Evolutionary conservation across 2,113 vertebrate genomes (phyloP), one percentile per base, ranked within the genome.

Genomic region (Oriolus oriolus): DNA sequence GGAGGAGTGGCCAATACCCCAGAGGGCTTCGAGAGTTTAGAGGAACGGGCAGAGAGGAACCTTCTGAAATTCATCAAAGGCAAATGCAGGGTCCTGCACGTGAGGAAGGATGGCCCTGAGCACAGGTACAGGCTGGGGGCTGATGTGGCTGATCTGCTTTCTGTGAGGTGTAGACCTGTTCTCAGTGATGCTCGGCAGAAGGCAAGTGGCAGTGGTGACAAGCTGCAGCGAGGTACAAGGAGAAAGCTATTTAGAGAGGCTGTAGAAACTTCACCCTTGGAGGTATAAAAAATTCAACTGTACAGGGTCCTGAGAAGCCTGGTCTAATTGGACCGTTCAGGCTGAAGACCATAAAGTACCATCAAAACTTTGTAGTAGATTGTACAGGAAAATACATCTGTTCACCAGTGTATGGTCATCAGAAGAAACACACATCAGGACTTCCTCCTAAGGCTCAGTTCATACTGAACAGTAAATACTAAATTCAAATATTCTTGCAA

Each of bases 141-240:
- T 81, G 37, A 21, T 26, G 42, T 64, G 50, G 23, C 7, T 73
- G 28, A 82, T 49, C 2, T 22, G 22, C 13, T 54, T 63, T 66
- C 39, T 23, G 7, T 41, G 35, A 39, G 22, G 31, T 12, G 16
- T 7, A 23, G 53, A 22, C 20, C 13, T 56, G 13, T 56, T 87
- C 69, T 49, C 27, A 16, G 41, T 0, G 3, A 13, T 44, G 18
- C 41, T 66, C 0, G 0, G 33, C 16, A 30, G 49, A 69, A 69
- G 18, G 4, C 31, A 61, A 83, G 24, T 3, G 10, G 17, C 28
- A 50, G 27, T 3, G 53, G 45, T 49, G 54, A 61, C 45, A 74
- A 50, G 45, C n/a, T 78, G 64, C 60, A 82, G 19, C 20, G 61
- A 74, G 16, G 13, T 20, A 44, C 16, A 24, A 39, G 27, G 16